Evolutionary conservation across 2,888 invertebrate species (phyloP), one percentile per base, ranked within the genome.

Genomic region (Xanthia icteritia): DNA sequence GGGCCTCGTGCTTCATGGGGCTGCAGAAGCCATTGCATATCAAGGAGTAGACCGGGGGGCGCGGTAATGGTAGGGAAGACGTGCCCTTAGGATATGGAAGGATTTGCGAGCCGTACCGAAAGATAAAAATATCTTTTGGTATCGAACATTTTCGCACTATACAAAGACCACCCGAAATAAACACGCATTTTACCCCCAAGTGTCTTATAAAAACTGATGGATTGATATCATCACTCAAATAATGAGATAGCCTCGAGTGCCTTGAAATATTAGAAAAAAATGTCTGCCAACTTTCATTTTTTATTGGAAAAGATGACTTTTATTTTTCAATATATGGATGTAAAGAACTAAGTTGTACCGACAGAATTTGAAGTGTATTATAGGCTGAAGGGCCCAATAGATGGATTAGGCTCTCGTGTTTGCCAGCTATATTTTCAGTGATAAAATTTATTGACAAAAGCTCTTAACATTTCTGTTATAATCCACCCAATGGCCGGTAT

Each of bases 161-260:
- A 75, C n/a, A 67, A 69, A 81, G 58, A 71, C 75, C 64, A 54
- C 31, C 60, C 31, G 66, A 75, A 80, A 84, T 88, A 73, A 79
- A 81, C 80, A 77, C 72, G 74, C 60, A 39, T 63, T 45, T 73
- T 74, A 72, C 73, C 76, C 76, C 83, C 80, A 76, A 79, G 76
- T 73, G 84, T 79, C 86, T 84, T 77, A 83, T 81, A 88, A 78
- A 77, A 77, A 75, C 85, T 86, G 87, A 87, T 85, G 74, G 85
- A 87, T 86, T 84, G 87, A 76, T 82, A 85, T 79, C 83, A 83
- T 88, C 87, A 66, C 83, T 86, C 85, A 87, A 74, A 74, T 78
- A 81, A 79, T 76, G 72, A 79, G 76, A 79, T 74, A 77, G 76
- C 75, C 75, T 65, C 75, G 42, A 80, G 77, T 66, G 75, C 71